These are phyloP conservation scores for Ametastegia equiseti DNA, from an alignment of 2,888 invertebrate genomes.

Conservation along the genomic window DNA sequence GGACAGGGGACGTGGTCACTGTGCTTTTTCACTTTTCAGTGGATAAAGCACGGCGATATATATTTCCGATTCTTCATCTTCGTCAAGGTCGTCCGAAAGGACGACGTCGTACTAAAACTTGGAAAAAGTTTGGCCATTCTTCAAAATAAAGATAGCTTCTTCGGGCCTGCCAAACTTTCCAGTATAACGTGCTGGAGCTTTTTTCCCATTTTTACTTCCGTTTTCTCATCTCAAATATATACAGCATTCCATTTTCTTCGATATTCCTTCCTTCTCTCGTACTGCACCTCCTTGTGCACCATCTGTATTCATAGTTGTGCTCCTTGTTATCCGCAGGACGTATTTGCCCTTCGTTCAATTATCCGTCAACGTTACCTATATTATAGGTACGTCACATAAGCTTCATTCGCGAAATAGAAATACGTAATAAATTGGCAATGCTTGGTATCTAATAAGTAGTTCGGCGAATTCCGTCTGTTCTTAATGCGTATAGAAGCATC, in stretches of 20 bases:
- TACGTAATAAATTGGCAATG: no score
- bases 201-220: neutral
- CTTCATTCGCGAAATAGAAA: no score
- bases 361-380: no score
- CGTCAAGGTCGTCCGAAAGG: conserved; percentile 6
- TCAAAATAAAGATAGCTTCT: neutral
- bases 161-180: neutral
- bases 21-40: neutral
- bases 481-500: neutral
- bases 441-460: no score
- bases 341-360: no score
- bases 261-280: neutral
- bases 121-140: conserved; percentile 7
- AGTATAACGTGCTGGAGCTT: neutral
- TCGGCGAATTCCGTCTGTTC: no score
- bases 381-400: no score
- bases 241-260: neutral
- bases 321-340: no score
- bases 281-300: neutral
- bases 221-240: neutral
- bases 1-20: neutral
- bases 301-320: neutral
- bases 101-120: neutral
- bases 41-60: neutral
- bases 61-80: conserved; percentile 14